A percentile compares a stretch with the other conserved stretches of the same genome.
These are phyloP conservation scores for Entelurus aequoreus DNA, from an alignment of 2,113 vertebrate species.

Conservation along the genomic window DNA sequence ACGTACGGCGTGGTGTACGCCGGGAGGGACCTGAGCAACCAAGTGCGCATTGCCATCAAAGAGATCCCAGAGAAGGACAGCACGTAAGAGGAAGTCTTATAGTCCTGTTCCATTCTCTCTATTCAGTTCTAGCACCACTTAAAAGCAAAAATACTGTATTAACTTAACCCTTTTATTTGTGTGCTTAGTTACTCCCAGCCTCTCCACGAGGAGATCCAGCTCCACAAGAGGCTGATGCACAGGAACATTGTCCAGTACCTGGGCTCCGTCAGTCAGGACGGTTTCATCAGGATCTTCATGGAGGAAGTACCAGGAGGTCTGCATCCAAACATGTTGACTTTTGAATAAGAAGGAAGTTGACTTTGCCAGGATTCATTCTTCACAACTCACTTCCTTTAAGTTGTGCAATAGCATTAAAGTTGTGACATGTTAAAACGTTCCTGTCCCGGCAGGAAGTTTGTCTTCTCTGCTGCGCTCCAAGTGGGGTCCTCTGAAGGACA, in stretches of 20 bases:
- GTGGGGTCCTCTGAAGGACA: conserved; percentile 92
- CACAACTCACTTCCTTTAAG: neutral
- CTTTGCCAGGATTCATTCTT: neutral
- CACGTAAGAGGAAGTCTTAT: conserved; percentile 64
- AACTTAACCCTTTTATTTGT: neutral
- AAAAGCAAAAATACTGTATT: neutral
- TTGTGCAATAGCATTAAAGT: neutral
- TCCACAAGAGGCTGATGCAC: conserved; percentile 87
- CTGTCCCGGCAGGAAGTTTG: conserved; percentile 75
- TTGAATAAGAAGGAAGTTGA: no score
- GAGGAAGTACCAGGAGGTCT: conserved; percentile 93
- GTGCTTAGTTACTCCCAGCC: conserved; percentile 83
- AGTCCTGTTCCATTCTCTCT: no score
- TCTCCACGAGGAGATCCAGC: conserved; percentile 86
- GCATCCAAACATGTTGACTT: neutral
- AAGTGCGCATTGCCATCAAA: conserved; percentile 90
- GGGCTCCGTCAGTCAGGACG: conserved; percentile 83
- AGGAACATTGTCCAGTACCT: conserved; percentile 90
- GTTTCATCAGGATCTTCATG: conserved; percentile 96
- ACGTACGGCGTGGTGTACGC: conserved; percentile 88
- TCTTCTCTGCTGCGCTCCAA: conserved; percentile 85
- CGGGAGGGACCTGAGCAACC: conserved; percentile 81
- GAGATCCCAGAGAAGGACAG: conserved; percentile 89
- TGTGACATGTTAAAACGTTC: neutral
- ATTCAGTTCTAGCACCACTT: no score